These are phyloP conservation scores for Oreochromis tanganicae DNA, from an alignment of 2,113 vertebrate species.

Conservation along the genomic window DNA sequence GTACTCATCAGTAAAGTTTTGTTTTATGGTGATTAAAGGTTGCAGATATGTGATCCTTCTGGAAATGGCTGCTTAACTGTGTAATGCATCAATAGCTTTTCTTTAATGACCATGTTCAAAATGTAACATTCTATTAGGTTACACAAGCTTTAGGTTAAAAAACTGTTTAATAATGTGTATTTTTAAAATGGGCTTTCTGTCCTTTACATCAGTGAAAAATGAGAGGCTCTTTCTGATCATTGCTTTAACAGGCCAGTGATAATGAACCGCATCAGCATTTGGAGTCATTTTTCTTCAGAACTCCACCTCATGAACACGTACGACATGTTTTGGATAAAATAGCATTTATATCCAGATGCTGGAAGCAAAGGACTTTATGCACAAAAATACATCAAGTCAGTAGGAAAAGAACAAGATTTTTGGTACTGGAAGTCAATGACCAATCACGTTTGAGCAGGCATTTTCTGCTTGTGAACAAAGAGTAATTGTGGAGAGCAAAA, in stretches of 20 bases:
- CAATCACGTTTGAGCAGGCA: not conserved
- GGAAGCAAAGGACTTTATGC: not conserved
- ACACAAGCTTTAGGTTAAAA: not conserved
- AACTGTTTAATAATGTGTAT: not conserved
- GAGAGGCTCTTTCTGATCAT: not conserved
- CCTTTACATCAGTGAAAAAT: not conserved
- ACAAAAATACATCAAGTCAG: not conserved
- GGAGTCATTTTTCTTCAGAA: not conserved
- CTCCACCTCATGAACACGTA: not conserved
- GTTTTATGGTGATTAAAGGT: not conserved
- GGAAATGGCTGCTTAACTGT: not conserved
- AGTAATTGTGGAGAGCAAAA: not conserved
- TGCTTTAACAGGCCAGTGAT: not conserved
- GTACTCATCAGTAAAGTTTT: conserved; percentile 3
- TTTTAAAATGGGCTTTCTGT: not conserved
- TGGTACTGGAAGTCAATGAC: not conserved
- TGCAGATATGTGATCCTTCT: not conserved
- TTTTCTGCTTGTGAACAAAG: not conserved
- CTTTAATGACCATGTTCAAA: not conserved
- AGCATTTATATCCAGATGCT: not conserved
- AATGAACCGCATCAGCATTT: not conserved
- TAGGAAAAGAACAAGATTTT: not conserved
- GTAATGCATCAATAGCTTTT: not conserved
- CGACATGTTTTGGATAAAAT: not conserved
- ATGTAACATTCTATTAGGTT: not conserved